These are phyloP conservation scores for Diphyllodes magnificus DNA, from an alignment of 2,113 vertebrate genomes.

Conservation along the genomic window DNA sequence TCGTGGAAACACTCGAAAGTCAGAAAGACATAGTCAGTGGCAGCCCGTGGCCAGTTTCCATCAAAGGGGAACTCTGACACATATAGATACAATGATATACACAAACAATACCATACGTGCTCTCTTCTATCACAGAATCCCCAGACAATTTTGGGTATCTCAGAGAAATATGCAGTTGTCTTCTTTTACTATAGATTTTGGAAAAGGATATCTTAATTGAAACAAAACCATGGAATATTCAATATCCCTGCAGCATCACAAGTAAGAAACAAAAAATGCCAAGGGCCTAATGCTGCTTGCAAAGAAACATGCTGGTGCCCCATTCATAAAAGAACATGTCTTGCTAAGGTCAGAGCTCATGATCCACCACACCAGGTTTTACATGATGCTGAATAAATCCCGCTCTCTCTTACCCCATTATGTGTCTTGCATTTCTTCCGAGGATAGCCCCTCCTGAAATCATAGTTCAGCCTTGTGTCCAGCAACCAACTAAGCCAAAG, in stretches of 20 bases:
- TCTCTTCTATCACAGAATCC: not conserved
- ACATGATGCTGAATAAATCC: not conserved
- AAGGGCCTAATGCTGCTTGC: not conserved
- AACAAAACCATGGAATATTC: not conserved
- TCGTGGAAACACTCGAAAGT: not conserved
- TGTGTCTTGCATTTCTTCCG: not conserved
- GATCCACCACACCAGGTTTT: not conserved
- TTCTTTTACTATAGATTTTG: not conserved
- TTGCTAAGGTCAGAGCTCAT: not conserved
- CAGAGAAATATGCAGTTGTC: not conserved
- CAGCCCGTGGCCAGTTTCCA: not conserved
- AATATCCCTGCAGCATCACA: not conserved
- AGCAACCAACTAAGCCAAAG: not conserved
- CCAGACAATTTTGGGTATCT: not conserved
- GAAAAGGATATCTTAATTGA: not conserved
- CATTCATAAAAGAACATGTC: rapidly evolving
- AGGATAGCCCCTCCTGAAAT: not conserved
- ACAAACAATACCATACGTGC: not conserved
- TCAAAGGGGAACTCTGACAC: not conserved
- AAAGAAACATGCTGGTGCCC: not conserved
- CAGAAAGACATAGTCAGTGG: not conserved
- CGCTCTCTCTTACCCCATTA: not conserved
- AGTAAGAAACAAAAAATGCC: not conserved
- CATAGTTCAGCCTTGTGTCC: not conserved
- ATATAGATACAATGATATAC: not conserved